These are phyloP conservation scores for Cremastobaeus sp. DNA, from an alignment of 2,888 invertebrate genomes.

Conservation along the genomic window DNA sequence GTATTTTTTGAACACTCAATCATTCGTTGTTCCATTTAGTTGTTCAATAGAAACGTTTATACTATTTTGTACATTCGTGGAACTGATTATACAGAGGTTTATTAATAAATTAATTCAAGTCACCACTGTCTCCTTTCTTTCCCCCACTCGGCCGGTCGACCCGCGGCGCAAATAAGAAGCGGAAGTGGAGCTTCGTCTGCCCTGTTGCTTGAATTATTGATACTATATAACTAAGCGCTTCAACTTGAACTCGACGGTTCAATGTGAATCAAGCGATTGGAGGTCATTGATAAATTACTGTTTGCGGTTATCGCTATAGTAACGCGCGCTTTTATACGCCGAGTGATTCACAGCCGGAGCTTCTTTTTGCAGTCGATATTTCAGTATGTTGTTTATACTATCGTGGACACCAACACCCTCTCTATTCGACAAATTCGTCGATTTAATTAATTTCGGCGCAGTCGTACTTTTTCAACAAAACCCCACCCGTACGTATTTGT, in stretches of 20 bases:
- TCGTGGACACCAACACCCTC: constrained; percentile 25
- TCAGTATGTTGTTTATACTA: constrained; percentile 26
- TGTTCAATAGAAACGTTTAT: constrained; percentile 47
- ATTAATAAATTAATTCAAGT: constrained; percentile 50
- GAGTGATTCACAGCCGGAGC: too few species aligned
- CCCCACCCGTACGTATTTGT: too few species aligned
- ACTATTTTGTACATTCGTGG: constrained; percentile 46
- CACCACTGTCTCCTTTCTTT: not conserved
- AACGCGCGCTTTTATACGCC: constrained; percentile 33
- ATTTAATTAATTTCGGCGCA: too few species aligned
- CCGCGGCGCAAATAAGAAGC: not conserved
- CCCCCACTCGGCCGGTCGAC: not conserved
- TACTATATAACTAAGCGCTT: constrained; percentile 3
- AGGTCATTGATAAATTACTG: constrained; percentile 28
- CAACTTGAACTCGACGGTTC: constrained; percentile 23
- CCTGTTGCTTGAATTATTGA: not conserved
- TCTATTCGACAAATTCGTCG: constrained; percentile 1
- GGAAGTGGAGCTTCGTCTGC: not conserved
- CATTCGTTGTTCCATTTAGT: constrained; percentile 34
- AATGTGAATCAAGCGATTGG: constrained; percentile 16
- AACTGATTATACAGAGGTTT: constrained; percentile 44
- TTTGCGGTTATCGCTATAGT: constrained; percentile 43
- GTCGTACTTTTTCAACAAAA: not conserved
- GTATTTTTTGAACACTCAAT: constrained; percentile 32
- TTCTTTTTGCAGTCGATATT: constrained; percentile 40